Evolutionary conservation across 2,113 vertebrate species (phyloP).

Genomic region (Clarias gariepinus): DNA sequence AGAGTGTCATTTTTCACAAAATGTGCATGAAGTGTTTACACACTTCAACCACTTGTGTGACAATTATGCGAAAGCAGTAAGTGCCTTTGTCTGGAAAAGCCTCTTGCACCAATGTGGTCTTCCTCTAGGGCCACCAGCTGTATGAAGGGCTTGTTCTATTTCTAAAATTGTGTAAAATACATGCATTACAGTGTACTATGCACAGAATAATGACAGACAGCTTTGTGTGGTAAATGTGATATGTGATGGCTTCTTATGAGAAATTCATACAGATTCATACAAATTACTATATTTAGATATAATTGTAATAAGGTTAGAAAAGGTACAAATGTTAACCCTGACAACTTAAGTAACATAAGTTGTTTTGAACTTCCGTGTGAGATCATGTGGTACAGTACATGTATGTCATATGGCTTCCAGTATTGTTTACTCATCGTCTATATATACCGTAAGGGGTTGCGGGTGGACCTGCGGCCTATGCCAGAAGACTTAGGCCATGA

Average conservation of each 20-base stretch:
- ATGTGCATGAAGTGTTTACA: slow-evolving; percentile 25
- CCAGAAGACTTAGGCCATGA: no score
- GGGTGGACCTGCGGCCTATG: no score
- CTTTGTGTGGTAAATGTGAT: not conserved
- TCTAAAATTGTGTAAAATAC: not conserved
- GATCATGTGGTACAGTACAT: not conserved
- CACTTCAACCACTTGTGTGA: slow-evolving; percentile 26
- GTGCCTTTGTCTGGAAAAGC: slow-evolving; percentile 13
- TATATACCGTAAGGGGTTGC: no score
- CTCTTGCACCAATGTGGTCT: slow-evolving; percentile 44
- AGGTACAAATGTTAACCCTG: not conserved
- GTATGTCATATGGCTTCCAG: not conserved
- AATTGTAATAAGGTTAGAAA: not conserved
- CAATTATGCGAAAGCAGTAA: slow-evolving; percentile 21
- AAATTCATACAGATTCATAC: not conserved
- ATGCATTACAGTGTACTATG: not conserved
- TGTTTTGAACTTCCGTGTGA: not conserved
- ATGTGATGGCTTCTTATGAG: not conserved
- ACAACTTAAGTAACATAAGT: not conserved
- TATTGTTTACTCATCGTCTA: not conserved
- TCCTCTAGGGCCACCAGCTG: slow-evolving; percentile 61
- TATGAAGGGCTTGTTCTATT: not conserved
- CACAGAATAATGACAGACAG: not conserved
- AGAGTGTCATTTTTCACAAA: slow-evolving; percentile 18
- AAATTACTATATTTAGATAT: not conserved